Base-by-base conservation (phyloP, 1,140 invertebrate genomes). In the Musca vetustissima region DNA sequence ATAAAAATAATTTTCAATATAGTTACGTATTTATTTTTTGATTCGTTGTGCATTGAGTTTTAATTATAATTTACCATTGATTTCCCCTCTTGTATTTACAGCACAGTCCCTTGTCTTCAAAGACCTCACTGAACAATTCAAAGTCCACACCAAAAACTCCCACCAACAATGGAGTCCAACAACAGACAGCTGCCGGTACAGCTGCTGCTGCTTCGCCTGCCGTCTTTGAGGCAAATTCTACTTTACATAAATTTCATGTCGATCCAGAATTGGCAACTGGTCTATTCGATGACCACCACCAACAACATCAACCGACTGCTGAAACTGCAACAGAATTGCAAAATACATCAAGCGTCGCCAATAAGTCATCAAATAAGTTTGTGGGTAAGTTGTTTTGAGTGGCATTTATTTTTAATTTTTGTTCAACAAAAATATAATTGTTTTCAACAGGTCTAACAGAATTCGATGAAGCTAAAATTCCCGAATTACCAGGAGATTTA, bases 381-480 rank as follows among this genome's bases (percentile, higher is more conserved):
- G 28, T 61, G 19, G 66, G 69, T 68, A 70, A 11, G 49, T 68
- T 48, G 15, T n/a, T 55, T 66, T 28, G 53, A 13, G 22, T 17
- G 22, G 3, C 22, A n/a, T n/a, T n/a, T n/a, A n/a, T n/a, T n/a
- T n/a, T n/a, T n/a, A n/a, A n/a, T n/a, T n/a, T n/a, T n/a, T n/a
- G n/a, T n/a, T n/a, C n/a, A n/a, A n/a, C n/a, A n/a, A n/a, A n/a
- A n/a, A n/a, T n/a, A n/a, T n/a, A n/a, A n/a, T n/a, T n/a, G n/a
- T n/a, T 53, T 68, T 17, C 9, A 21, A 53, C 11, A 70, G 69
- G 57, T 49, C 22, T 67, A 55, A 36, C 64, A 6, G 66, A 67
- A 53, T 67, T 64, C 6, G 66, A 36, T 70, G 66, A 64, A 55
- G 17, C 59, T 11, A 65, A 68, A 47, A 53, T 55, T 11, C 28